Evolutionary conservation across 2,888 invertebrate species (phyloP).

Genomic region (Sussaba pulchella): DNA sequence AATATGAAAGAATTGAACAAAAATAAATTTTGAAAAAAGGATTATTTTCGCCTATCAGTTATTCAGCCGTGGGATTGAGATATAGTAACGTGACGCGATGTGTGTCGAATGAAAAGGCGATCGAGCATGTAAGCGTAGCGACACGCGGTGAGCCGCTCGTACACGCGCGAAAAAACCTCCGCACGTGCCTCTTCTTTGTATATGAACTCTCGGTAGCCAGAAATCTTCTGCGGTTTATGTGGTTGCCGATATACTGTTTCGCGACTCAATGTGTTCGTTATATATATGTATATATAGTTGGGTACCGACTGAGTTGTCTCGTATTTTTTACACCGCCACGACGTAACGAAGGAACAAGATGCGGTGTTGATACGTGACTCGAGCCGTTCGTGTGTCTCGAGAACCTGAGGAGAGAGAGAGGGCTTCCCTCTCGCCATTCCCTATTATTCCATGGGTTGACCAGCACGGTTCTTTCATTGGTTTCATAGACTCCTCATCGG

Average conservation of each 20-base stretch:
- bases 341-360: slow-evolving; percentile 27
- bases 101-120: not conserved
- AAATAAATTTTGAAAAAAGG: no score
- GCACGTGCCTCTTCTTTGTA: slow-evolving; percentile 46
- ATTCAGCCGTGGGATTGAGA: slow-evolving; percentile 19
- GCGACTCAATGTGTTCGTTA: not conserved
- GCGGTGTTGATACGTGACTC: slow-evolving; percentile 44
- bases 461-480: slow-evolving; percentile 29
- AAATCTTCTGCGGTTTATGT: slow-evolving; percentile 44
- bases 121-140: slow-evolving; percentile 8
- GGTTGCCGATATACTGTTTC: slow-evolving; percentile 23
- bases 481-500: slow-evolving; percentile 9
- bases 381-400: not conserved
- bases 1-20: no score
- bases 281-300: not conserved
- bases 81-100: slow-evolving; percentile 4
- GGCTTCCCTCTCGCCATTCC: slow-evolving; percentile 12
- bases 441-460: slow-evolving; percentile 39
- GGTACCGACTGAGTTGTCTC: slow-evolving; percentile 15
- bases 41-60: slow-evolving; percentile 13
- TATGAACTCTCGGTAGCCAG: slow-evolving; percentile 29
- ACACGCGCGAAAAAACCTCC: slow-evolving; percentile 32
- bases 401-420: no score
- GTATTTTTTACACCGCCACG: slow-evolving; percentile 7
- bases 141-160: not conserved